Evolutionary conservation across 2,797 vertebrate species (phyloP), one percentile per base, ranked within the genome.

Genomic region (Scomberomorus guttatus): DNA sequence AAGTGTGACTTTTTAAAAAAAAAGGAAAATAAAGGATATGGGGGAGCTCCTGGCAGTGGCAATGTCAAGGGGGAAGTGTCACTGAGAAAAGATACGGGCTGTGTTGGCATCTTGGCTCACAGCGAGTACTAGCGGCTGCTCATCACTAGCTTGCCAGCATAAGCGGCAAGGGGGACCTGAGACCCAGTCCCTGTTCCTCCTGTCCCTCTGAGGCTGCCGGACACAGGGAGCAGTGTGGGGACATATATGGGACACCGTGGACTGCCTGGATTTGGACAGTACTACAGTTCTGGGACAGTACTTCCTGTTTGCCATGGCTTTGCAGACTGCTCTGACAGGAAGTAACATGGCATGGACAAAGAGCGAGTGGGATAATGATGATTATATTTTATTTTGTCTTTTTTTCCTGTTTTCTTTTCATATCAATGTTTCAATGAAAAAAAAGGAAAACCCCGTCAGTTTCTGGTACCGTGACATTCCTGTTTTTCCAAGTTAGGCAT

Each of bases 381-480:
- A 93, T 93, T 94, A 82, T 94, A 92, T 93, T 93, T 94, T 94
- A 88, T 90, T 93, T 91, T 93, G 87, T 94, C 86, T 93, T 84
- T 88, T 86, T 83, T 90, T 72, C 46, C 80, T 86, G 70, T 92
- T 92, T 92, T 92, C 81, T 90, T 92, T 95, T 95, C 88, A 92
- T 94, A 95, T 94, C 93, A 88, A 92, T 93, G 89, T 94, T 89
- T 94, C 77, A 91, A 90, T 86, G 91, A 86, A 91, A 80, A 79
- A 87, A 84, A 83, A 88, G 86, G 84, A 93, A 93, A 94, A 92
- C 90, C 89, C 92, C 82, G 90, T 94, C 91, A 87, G 93, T 93
- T 94, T 95, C 93, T 96, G 95, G 94, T 96, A 95, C 95, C 93
- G 88, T 96, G 95, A 95, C 94, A 95, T 96, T 96, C 94, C 95